Evolutionary conservation across 2,888 invertebrate genomes (phyloP), one percentile per base, ranked within the genome.

Genomic region (Lingula anatina): DNA sequence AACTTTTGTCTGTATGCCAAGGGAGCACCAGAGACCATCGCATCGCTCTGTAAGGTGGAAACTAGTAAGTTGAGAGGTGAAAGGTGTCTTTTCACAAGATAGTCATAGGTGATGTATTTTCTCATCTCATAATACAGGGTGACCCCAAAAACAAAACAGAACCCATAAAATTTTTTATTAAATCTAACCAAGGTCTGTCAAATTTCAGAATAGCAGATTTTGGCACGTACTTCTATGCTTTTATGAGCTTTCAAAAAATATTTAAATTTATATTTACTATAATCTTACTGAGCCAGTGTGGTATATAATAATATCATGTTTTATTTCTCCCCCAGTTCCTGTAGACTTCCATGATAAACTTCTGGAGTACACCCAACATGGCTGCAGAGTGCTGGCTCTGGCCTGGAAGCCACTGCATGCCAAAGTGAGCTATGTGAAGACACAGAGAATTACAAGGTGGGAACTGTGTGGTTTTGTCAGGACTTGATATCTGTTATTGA

Each of bases 11-110:
- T 87, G 37, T 90, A 85, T 66, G 85, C 86, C 2, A 91, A 91
- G 79, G 91, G 90, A 0, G 90, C 94, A 2, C 95, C 96, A 0
- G 95, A 96, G 77, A 92, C 88, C 87, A 82, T 96, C 27, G 79
- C 84, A 21, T 86, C 87, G 3, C 81, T 95, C 9, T 91, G 90
- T 45, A 77, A 76, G 25, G 83, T 85, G 0, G 83, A 86, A n/a
- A 80, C 83, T 40, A 84, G 87, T 78, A 52, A 42, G 56, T 55
- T n/a, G n/a, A n/a, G n/a, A n/a, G n/a, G n/a, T n/a, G n/a, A n/a
- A n/a, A n/a, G n/a, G n/a, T n/a, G n/a, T n/a, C n/a, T n/a, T n/a
- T n/a, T n/a, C n/a, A n/a, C n/a, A n/a, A n/a, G n/a, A n/a, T n/a
- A n/a, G n/a, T n/a, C n/a, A n/a, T n/a, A n/a, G n/a, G n/a, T n/a